phyloP scores from a whole-genome alignment of 2,797 vertebrate genomes.

The Limosa lapponica region DNA sequence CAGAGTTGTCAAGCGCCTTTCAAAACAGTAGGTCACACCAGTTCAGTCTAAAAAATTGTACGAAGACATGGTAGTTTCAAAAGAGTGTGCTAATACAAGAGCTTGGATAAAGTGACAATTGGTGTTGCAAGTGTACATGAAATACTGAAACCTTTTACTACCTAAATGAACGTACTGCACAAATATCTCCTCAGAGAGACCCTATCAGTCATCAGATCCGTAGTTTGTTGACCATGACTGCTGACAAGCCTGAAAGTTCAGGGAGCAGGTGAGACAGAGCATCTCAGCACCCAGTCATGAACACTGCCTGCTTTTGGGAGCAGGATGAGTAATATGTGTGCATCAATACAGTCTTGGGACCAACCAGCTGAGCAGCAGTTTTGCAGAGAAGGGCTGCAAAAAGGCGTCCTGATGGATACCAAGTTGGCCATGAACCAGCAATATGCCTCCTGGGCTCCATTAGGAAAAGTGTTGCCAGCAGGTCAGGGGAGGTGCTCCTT shows the following conservation, averaged over 20 bases:
- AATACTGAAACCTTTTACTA: conserved; percentile 47
- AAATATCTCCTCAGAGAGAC: conserved; percentile 40
- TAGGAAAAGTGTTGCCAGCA: background rate
- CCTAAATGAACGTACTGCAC: conserved; percentile 54
- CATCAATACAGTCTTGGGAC: background rate
- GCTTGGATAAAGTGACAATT: conserved; percentile 54
- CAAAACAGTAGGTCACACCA: conserved; percentile 54
- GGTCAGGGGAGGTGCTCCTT: background rate
- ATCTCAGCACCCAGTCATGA: background rate
- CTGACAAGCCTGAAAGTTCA: conserved; percentile 1
- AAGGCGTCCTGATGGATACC: background rate
- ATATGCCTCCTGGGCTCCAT: background rate
- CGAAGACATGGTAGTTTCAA: conserved; percentile 55
- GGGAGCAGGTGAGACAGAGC: background rate
- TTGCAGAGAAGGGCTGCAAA: background rate
- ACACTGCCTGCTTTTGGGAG: background rate
- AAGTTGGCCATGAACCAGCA: background rate
- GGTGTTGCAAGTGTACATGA: conserved; percentile 24
- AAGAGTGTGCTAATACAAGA: conserved; percentile 62
- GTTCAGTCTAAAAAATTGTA: conserved; percentile 57
- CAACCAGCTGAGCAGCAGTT: background rate
- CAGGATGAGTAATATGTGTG: background rate
- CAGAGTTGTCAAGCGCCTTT: conserved; percentile 61
- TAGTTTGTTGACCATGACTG: background rate
- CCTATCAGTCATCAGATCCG: conserved; percentile 6